These are phyloP conservation scores for Caenorhabditis tropicalis DNA, from an alignment of 1,140 invertebrate genomes.

Conservation along the genomic window DNA sequence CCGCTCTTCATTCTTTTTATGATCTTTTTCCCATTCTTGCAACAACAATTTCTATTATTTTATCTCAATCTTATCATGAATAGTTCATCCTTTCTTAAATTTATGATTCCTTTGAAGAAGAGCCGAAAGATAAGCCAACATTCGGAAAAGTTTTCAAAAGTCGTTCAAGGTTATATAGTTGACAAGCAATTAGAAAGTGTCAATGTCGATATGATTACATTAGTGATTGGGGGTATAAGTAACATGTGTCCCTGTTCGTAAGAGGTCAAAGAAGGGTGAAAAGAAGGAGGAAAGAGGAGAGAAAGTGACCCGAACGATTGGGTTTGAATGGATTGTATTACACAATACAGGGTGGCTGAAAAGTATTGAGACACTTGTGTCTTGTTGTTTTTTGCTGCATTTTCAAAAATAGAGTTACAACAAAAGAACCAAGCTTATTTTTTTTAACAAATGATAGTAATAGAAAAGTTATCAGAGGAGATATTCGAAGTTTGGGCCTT, in stretches of 20 bases:
- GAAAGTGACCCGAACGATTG: neutral
- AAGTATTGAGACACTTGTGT: too few relatives aligned
- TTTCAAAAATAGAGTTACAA: too few relatives aligned
- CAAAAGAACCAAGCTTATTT: too few relatives aligned
- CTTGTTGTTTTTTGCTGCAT: too few relatives aligned
- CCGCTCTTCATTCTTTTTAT: neutral
- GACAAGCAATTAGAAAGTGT: neutral
- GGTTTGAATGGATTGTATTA: neutral
- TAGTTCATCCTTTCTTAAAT: neutral
- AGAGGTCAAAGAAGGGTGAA: neutral
- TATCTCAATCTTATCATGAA: neutral
- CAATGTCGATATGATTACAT: neutral
- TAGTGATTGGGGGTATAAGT: neutral
- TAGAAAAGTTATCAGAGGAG: too few relatives aligned
- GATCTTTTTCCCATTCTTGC: neutral
- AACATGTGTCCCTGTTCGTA: neutral
- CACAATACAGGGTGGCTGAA: too few relatives aligned
- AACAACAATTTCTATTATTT: neutral
- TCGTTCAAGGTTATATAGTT: neutral
- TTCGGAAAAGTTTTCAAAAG: neutral
- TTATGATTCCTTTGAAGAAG: neutral
- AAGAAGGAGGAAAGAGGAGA: neutral
- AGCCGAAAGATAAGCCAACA: neutral
- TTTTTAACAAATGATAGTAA: too few relatives aligned
- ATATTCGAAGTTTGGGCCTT: too few relatives aligned